phyloP scores from a whole-genome alignment of 2,113 vertebrate species.

The Pteruthius melanotis region DNA sequence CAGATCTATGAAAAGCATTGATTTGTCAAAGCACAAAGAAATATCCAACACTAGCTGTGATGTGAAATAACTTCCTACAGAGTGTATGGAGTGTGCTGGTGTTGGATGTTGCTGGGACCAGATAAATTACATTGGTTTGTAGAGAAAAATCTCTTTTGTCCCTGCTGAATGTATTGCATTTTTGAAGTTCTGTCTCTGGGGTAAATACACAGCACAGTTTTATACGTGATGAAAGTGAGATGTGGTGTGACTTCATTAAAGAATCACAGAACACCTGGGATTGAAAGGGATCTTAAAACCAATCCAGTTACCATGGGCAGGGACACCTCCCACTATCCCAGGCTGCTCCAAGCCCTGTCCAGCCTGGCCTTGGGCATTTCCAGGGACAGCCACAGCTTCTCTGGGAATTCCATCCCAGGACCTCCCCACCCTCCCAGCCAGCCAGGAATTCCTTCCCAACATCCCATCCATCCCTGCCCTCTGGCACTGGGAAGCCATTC shows the following conservation, averaged over 20 bases:
- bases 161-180: background rate
- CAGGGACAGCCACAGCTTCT: background rate
- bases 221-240: background rate
- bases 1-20: background rate
- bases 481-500: background rate
- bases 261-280: background rate
- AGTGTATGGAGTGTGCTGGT: background rate
- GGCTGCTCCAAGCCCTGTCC: background rate
- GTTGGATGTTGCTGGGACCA: background rate
- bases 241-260: background rate
- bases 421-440: background rate
- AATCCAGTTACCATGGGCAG: background rate
- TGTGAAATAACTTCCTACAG: background rate
- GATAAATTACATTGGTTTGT: background rate
- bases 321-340: fast-evolving
- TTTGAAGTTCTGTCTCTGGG: background rate
- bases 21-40: background rate
- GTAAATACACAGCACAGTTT: background rate
- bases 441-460: background rate
- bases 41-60: fast-evolving
- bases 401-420: background rate
- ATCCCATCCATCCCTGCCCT: background rate
- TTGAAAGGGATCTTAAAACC: background rate
- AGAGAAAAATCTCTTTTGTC: background rate
- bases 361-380: fast-evolving